phyloP scores from a whole-genome alignment of 64 coral and sea anemone species.

The Pocillopora verrucosa region DNA sequence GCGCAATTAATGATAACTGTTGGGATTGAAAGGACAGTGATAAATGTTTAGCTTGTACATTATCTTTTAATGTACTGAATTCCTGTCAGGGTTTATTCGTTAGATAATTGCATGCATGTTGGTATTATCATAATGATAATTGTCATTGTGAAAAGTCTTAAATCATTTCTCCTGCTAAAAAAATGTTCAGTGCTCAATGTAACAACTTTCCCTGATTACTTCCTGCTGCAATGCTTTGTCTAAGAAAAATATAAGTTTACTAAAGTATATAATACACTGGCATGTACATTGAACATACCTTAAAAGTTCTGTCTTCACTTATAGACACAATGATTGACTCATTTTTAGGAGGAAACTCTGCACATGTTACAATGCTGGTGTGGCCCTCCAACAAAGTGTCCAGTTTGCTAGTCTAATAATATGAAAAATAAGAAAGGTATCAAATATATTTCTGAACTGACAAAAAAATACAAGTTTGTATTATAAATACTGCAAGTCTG shows the following conservation, averaged over 20 bases:
- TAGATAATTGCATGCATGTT: neutral
- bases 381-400: slow-evolving; percentile 84
- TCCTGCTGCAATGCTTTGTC: no score
- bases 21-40: no score
- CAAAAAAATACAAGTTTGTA: neutral
- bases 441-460: neutral
- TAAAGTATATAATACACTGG: no score
- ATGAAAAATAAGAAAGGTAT: neutral
- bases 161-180: neutral
- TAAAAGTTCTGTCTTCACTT: slow-evolving; percentile 92
- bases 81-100: no score
- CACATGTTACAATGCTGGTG: slow-evolving; percentile 63
- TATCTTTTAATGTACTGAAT: no score
- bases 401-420: slow-evolving; percentile 72
- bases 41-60: no score
- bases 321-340: slow-evolving; percentile 79
- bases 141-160: no score
- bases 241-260: no score
- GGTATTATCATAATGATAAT: neutral
- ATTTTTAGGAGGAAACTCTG: slow-evolving; percentile 70
- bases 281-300: slow-evolving; percentile 44
- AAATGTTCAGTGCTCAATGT: no score
- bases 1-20: no score
- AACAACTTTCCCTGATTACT: no score
- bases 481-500: neutral